Conservation (phyloP, 2,113 vertebrate species). For the Oryzias curvinotus region DNA sequence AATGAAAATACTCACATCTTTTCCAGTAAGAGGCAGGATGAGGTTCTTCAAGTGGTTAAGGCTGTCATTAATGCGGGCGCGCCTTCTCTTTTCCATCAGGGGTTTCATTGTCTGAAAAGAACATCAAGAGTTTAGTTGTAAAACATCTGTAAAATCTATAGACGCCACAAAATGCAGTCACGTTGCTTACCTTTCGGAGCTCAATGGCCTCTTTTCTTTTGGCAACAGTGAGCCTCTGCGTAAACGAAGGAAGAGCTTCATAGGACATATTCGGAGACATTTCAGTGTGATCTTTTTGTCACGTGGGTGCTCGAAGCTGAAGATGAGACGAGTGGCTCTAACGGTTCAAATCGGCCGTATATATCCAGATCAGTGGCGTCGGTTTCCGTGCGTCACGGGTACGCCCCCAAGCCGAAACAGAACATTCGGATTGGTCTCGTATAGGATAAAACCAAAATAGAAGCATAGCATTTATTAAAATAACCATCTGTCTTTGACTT, state of each 20-base stretch:
- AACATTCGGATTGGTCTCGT: conserved; percentile 44
- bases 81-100: conserved; percentile 82
- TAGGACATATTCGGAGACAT: conserved; percentile 59
- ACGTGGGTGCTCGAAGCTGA: conserved; percentile 8
- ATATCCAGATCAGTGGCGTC: conserved; percentile 67
- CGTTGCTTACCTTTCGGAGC: conserved; percentile 76
- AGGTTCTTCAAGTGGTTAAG: conserved; percentile 83
- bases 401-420: conserved; percentile 68
- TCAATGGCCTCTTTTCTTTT: conserved; percentile 75
- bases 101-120: conserved; percentile 84
- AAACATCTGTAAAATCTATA: not conserved
- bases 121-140: not conserved
- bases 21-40: conserved; percentile 83
- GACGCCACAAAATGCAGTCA: not conserved
- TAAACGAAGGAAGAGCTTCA: conserved; percentile 32
- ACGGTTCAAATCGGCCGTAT: conserved; percentile 42
- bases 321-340: conserved; percentile 32
- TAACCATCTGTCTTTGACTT: conserved; percentile 72
- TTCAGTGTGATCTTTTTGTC: conserved; percentile 2
- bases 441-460: conserved; percentile 61
- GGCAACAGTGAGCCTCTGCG: conserved; percentile 67
- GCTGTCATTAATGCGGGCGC: conserved; percentile 86
- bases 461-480: conserved; percentile 43
- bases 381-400: conserved; percentile 62
- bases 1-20: conserved; percentile 79